phyloP scores from a whole-genome alignment of 2,113 vertebrate genomes.

The Tichodroma muraria region DNA sequence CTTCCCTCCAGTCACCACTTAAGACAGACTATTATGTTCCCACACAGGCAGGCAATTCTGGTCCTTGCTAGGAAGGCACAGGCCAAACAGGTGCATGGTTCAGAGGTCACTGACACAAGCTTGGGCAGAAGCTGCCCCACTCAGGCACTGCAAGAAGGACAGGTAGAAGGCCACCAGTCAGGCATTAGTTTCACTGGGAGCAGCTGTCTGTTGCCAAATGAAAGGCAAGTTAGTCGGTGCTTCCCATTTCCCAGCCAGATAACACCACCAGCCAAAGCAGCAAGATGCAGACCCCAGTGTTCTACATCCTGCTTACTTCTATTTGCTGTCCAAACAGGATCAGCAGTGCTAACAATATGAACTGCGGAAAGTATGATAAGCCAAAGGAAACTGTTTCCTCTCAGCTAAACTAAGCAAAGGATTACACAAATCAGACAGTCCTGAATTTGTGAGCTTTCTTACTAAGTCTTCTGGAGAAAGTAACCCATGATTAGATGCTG shows the following conservation, averaged over 20 bases:
- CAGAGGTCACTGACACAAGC: not conserved
- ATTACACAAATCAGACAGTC: not conserved
- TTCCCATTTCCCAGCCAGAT: not conserved
- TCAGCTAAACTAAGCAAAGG: slow-evolving; percentile 15
- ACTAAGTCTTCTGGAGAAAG: not conserved
- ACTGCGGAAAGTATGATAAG: slow-evolving; percentile 49
- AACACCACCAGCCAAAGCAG: not conserved
- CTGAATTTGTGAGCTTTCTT: not conserved
- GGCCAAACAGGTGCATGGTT: not conserved
- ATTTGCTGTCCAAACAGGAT: slow-evolving; percentile 39
- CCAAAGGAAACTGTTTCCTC: slow-evolving; percentile 32
- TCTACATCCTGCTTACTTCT: slow-evolving; percentile 27
- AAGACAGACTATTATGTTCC: not conserved
- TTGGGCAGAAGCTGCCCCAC: not conserved
- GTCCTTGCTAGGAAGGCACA: not conserved
- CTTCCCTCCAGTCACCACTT: not conserved
- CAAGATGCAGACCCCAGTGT: not conserved
- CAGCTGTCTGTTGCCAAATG: not conserved
- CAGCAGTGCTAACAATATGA: slow-evolving; percentile 44
- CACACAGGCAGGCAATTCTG: not conserved
- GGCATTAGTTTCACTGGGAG: not conserved
- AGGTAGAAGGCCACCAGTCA: not conserved
- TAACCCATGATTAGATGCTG: not conserved
- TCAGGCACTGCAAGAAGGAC: not conserved
- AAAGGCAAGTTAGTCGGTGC: not conserved